Percentiles rank a stretch among this genome's conserved stretches.
These are phyloP conservation scores for Ernsta delagoae DNA, from an alignment of 2,888 invertebrate genomes.

Conservation along the genomic window DNA sequence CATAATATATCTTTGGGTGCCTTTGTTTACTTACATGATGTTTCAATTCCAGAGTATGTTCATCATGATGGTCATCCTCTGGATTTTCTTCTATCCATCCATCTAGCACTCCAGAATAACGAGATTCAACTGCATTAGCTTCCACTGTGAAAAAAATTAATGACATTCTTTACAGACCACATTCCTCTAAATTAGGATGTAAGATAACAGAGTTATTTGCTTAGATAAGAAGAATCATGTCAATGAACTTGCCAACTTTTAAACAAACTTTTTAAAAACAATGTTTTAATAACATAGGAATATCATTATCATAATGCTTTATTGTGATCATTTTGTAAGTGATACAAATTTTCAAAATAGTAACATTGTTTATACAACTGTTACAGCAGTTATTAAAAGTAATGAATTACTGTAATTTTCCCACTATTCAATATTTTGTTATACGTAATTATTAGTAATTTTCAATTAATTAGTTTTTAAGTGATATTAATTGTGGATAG, in stretches of 20 bases:
- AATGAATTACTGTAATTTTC: neutral
- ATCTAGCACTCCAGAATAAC: slow-evolving; percentile 90
- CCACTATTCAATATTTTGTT: too few relatives aligned
- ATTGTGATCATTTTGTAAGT: too few relatives aligned
- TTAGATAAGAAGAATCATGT: neutral
- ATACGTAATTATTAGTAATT: too few relatives aligned
- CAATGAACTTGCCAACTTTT: neutral
- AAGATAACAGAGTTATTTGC: neutral
- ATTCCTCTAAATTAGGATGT: neutral
- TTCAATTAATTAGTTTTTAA: too few relatives aligned
- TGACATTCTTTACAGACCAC: neutral
- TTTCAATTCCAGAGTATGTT: slow-evolving; percentile 79
- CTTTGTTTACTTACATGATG: slow-evolving; percentile 68
- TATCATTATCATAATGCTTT: too few relatives aligned
- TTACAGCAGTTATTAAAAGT: neutral
- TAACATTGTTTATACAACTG: neutral
- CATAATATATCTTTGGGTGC: neutral
- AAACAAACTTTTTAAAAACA: too few relatives aligned
- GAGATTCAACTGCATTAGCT: slow-evolving; percentile 85
- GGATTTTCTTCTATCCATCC: slow-evolving; percentile 90
- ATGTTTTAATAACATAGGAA: too few relatives aligned
- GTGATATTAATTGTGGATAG: too few relatives aligned
- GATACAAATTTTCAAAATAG: too few relatives aligned
- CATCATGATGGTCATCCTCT: slow-evolving; percentile 81
- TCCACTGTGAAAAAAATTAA: slow-evolving; percentile 60